These are phyloP conservation scores for Diplazon laetatorius DNA, from an alignment of 2,888 invertebrate genomes.

Conservation along the genomic window DNA sequence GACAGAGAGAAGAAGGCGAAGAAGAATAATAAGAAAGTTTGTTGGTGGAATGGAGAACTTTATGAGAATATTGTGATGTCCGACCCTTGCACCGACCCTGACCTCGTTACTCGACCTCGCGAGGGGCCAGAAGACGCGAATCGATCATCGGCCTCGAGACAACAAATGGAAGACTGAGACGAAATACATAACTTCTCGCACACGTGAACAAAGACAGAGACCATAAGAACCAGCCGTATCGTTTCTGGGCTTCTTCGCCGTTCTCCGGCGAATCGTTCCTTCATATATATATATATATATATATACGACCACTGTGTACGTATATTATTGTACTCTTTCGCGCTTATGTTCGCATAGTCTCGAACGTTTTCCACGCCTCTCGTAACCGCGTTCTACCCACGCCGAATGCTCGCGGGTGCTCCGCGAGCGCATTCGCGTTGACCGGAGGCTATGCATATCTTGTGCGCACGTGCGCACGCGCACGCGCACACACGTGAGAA, in stretches of 20 bases:
- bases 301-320: too few species aligned
- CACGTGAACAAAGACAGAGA: conserved; percentile 1
- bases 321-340: not conserved
- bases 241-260: conserved; percentile 17
- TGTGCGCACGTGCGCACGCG: conserved; percentile 62
- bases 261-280: conserved; percentile 16
- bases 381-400: conserved; percentile 36
- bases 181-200: conserved; percentile 5
- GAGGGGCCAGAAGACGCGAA: conserved; percentile 28
- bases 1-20: not conserved
- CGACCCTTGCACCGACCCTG: conserved; percentile 51
- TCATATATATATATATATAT: conserved; percentile 6
- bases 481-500: too few species aligned
- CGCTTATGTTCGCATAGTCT: conserved; percentile 24
- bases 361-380: conserved; percentile 38
- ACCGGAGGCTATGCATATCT: conserved; percentile 40
- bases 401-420: conserved; percentile 2
- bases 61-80: conserved; percentile 39
- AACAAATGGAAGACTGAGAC: not conserved
- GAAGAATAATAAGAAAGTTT: not conserved
- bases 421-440: conserved; percentile 47
- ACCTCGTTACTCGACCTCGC: conserved; percentile 40
- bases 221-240: conserved; percentile 9
- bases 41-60: conserved; percentile 14
- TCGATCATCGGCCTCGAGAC: conserved; percentile 22